Conservation (phyloP, 2,797 vertebrate genomes). For the Oreortyx pictus region DNA sequence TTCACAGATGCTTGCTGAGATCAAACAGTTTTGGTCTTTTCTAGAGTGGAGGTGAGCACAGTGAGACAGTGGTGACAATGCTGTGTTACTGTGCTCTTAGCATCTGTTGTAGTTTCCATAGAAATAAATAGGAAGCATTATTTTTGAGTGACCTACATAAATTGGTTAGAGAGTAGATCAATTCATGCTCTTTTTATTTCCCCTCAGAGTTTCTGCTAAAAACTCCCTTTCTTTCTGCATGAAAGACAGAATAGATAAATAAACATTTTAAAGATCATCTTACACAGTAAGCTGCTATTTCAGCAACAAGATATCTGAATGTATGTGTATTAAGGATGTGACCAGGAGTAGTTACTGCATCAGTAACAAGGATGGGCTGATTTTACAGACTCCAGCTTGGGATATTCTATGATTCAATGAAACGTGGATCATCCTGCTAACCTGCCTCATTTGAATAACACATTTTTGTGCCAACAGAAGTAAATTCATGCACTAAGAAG, state of each 20-base stretch:
- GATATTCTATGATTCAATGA: neutral
- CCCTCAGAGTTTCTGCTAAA: neutral
- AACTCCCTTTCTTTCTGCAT: neutral
- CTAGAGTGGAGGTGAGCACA: too few relatives aligned
- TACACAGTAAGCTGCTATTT: slow-evolving; percentile 1
- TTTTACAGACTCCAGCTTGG: neutral
- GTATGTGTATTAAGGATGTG: neutral
- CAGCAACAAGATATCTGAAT: neutral
- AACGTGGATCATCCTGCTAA: neutral
- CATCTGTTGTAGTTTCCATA: too few relatives aligned
- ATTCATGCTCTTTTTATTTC: neutral
- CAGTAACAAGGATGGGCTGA: neutral
- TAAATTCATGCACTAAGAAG: neutral
- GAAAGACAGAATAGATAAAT: neutral
- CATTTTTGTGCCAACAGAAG: neutral
- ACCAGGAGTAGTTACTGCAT: neutral
- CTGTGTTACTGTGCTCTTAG: too few relatives aligned
- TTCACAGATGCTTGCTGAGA: too few relatives aligned
- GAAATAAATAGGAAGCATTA: neutral
- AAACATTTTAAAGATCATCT: neutral
- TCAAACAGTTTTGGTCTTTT: too few relatives aligned
- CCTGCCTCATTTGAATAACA: neutral
- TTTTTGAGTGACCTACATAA: neutral
- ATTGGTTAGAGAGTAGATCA: neutral
- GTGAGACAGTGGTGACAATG: too few relatives aligned